A percentile compares a stretch with the other conserved stretches of the same genome.
Evolutionary conservation across 1,140 invertebrate species (phyloP).

Genomic region (Agraylea sexmaculata): DNA sequence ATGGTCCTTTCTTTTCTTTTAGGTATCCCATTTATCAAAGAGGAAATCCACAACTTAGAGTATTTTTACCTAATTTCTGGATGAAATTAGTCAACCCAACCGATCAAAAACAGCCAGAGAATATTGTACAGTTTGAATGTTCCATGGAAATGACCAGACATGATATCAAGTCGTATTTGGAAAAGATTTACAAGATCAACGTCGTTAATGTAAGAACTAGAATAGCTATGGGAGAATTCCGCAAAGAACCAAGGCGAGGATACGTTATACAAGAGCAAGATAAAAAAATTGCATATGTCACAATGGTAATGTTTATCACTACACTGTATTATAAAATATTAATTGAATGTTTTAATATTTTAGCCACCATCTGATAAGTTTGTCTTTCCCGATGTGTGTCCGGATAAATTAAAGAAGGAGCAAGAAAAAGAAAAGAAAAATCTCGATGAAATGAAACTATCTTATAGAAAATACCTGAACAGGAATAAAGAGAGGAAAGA

Average conservation of each 20-base stretch:
- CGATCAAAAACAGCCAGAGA: slow-evolving; percentile 47
- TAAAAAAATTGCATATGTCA: slow-evolving; percentile 67
- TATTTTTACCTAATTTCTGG: slow-evolving; percentile 91
- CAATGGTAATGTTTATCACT: slow-evolving; percentile 47
- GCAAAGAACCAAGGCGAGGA: slow-evolving; percentile 37
- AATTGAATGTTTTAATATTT: slow-evolving; percentile 22
- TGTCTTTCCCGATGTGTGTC: slow-evolving; percentile 44
- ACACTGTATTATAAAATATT: slow-evolving; percentile 7
- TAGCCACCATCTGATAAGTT: slow-evolving; percentile 44
- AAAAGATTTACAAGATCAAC: slow-evolving; percentile 85
- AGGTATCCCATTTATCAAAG: slow-evolving; percentile 80
- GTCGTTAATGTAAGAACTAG: slow-evolving; percentile 60
- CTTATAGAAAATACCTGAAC: slow-evolving; percentile 33
- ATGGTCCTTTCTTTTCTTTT: too few relatives aligned
- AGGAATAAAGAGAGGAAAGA: slow-evolving; percentile 39
- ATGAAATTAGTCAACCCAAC: slow-evolving; percentile 72
- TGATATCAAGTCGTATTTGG: slow-evolving; percentile 86
- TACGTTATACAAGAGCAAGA: slow-evolving; percentile 76
- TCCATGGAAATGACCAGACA: slow-evolving; percentile 80
- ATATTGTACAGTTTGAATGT: slow-evolving; percentile 72
- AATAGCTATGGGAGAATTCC: slow-evolving; percentile 52
- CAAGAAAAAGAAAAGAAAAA: slow-evolving; percentile 31
- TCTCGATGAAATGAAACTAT: slow-evolving; percentile 34
- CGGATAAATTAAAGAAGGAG: slow-evolving; percentile 23
- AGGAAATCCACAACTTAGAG: slow-evolving; percentile 78